Percentiles rank a stretch among this genome's conserved stretches.
These are phyloP conservation scores for Lagopus muta DNA, from an alignment of 2,113 vertebrate species.

Conservation along the genomic window DNA sequence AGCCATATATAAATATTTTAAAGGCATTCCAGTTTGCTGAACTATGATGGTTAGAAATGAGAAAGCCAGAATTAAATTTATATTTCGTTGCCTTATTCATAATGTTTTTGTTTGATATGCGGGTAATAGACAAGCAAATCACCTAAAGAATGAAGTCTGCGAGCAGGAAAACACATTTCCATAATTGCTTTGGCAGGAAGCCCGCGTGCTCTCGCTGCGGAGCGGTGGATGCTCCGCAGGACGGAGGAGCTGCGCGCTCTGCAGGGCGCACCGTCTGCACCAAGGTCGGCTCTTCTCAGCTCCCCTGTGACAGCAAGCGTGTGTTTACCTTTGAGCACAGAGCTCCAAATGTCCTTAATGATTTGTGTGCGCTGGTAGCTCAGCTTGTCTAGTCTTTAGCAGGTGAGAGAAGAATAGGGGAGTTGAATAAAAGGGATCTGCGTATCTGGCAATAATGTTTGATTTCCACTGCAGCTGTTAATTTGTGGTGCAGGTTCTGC, in stretches of 20 bases:
- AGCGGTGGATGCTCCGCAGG: slow-evolving; percentile 5
- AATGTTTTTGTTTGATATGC: slow-evolving; percentile 50
- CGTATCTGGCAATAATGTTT: neutral
- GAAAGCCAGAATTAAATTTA: slow-evolving; percentile 33
- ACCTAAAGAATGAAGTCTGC: slow-evolving; percentile 55
- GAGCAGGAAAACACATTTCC: slow-evolving; percentile 50
- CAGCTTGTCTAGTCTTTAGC: neutral
- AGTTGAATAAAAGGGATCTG: neutral
- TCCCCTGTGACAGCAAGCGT: neutral
- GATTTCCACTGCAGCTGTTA: neutral
- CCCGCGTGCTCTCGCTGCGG: accelerated
- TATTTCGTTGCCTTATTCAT: slow-evolving; percentile 55
- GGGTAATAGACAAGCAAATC: slow-evolving; percentile 47
- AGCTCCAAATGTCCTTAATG: neutral
- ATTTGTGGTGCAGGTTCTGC: neutral
- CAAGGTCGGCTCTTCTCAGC: neutral
- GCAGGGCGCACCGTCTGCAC: neutral
- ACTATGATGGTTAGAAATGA: slow-evolving; percentile 14
- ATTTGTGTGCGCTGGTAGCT: neutral
- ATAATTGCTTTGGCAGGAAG: slow-evolving; percentile 62
- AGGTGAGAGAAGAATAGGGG: neutral
- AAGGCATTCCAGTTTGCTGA: slow-evolving; percentile 11
- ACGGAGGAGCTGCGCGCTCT: neutral
- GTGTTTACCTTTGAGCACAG: neutral
- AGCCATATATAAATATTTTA: slow-evolving; percentile 9